These are phyloP conservation scores for Heliothis peltigera DNA, from an alignment of 2,888 invertebrate species.

Conservation along the genomic window DNA sequence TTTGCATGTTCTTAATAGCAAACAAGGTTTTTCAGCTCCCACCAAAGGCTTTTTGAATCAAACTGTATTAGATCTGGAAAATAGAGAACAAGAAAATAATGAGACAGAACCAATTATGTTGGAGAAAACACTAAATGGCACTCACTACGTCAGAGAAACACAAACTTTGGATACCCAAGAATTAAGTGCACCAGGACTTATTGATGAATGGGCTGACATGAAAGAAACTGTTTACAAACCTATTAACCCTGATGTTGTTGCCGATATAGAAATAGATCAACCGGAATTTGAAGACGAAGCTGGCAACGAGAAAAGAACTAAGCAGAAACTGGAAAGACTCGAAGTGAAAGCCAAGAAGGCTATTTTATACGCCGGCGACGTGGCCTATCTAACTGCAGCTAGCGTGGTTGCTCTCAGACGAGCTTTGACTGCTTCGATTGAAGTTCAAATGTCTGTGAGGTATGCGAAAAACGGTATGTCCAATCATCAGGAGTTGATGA, in stretches of 20 bases:
- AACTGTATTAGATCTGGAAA: slow-evolving; percentile 81
- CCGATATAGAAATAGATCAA: slow-evolving; percentile 84
- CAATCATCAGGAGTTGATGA: slow-evolving; percentile 86
- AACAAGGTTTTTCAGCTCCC: slow-evolving; percentile 44
- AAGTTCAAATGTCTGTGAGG: slow-evolving; percentile 86
- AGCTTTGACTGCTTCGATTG: slow-evolving; percentile 86
- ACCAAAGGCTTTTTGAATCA: slow-evolving; percentile 84
- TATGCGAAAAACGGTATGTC: slow-evolving; percentile 86
- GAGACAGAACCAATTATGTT: slow-evolving; percentile 76
- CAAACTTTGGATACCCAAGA: slow-evolving; percentile 76
- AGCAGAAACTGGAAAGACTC: slow-evolving; percentile 80
- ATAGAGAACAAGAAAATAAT: slow-evolving; percentile 67
- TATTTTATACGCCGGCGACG: slow-evolving; percentile 86
- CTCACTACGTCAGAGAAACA: slow-evolving; percentile 71
- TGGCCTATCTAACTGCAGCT: slow-evolving; percentile 85
- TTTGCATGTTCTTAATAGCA: slow-evolving; percentile 70
- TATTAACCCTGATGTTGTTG: slow-evolving; percentile 78
- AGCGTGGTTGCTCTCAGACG: slow-evolving; percentile 86
- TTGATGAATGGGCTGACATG: slow-evolving; percentile 81
- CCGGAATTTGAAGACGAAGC: slow-evolving; percentile 78
- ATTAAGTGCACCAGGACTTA: slow-evolving; percentile 71
- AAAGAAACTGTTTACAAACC: slow-evolving; percentile 76
- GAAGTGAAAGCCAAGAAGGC: slow-evolving; percentile 87
- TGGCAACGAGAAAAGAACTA: slow-evolving; percentile 77
- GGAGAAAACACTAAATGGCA: slow-evolving; percentile 76